Evolutionary conservation across 1,140 invertebrate genomes (phyloP), one percentile per base, ranked within the genome.

Genomic region (Trialeurodes vaporariorum): DNA sequence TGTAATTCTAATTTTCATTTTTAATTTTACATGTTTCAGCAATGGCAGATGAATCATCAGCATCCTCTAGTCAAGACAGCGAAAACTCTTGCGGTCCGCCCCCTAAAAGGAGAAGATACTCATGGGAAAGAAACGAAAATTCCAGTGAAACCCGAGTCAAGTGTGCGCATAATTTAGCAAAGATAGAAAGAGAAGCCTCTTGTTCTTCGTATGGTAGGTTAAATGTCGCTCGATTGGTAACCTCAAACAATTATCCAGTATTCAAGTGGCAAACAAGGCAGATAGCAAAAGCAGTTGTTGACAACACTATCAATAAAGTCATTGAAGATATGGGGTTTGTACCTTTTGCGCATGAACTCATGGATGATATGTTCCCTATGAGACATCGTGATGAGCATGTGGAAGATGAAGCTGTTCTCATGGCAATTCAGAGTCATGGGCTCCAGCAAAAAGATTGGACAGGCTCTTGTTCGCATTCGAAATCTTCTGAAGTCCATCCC

Each of bases 281-380:
- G 25, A 67, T 72, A 67, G 71, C 71, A 11, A 70, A 70, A 64
- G 67, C 69, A 22, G 65, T 72, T 58, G 67, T 72, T 5, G 71
- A 72, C 69, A 79, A 79, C 72, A 77, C 77, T 11, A 75, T 79
- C 21, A 79, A 79, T 69, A 73, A 70, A 63, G 76, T 78, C 17
- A 64, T 79, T 17, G 77, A 78, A 71, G 75, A 77, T 58, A 71
- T 73, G 70, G 70, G 71, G 1, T 70, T 72, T 72, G 27, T 59
- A n/a, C 67, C 70, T 58, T 59, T 71, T 25, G 68, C 70, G 34
- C 68, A 72, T 23, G 69, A 69, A 23, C 58, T 71, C 27, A 59
- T 67, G 5, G 68, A 70, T 49, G 69, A 70, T 34, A 61, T 71
- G 2, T 60, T 72, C 12, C 60, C 58, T 23, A 70, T 68, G 34